Percentiles rank a stretch among this genome's conserved stretches.
These are phyloP conservation scores for Agriotes lineatus DNA, from an alignment of 2,888 invertebrate species.

Conservation along the genomic window DNA sequence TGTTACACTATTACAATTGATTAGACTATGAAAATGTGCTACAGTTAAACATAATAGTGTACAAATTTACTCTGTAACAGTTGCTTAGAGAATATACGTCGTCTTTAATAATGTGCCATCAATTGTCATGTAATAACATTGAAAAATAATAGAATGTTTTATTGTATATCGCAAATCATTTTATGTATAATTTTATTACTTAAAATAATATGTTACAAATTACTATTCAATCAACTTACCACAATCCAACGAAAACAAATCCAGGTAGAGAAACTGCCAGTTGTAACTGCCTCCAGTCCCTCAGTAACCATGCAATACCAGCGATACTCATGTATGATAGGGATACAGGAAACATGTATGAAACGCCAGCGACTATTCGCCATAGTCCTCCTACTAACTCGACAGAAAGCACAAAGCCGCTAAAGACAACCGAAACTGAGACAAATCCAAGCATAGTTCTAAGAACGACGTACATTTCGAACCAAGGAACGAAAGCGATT, in stretches of 20 bases:
- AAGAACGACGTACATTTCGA: conserved; percentile 77
- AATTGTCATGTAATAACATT: too few species aligned
- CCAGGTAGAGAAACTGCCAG: conserved; percentile 81
- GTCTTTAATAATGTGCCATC: too few species aligned
- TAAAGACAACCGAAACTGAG: conserved; percentile 85
- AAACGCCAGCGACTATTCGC: conserved; percentile 84
- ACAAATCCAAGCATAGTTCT: conserved; percentile 80
- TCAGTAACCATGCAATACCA: conserved; percentile 76
- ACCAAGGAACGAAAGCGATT: conserved; percentile 79
- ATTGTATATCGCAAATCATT: too few species aligned
- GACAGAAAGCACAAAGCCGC: conserved; percentile 83
- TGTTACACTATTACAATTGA: too few species aligned
- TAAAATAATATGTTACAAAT: too few species aligned
- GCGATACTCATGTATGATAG: conserved; percentile 81
- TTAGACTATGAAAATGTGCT: too few species aligned
- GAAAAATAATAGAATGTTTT: too few species aligned
- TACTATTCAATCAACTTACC: conserved; percentile 68
- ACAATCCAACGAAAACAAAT: conserved; percentile 74
- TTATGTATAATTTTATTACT: too few species aligned
- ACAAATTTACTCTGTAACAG: too few species aligned
- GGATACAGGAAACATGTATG: conserved; percentile 84
- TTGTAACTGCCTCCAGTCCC: conserved; percentile 81
- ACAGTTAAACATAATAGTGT: too few species aligned
- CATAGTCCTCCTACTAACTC: conserved; percentile 84
- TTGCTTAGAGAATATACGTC: too few species aligned